These are phyloP conservation scores for Takifugu bimaculatus DNA, from an alignment of 2,113 vertebrate genomes.

Conservation along the genomic window DNA sequence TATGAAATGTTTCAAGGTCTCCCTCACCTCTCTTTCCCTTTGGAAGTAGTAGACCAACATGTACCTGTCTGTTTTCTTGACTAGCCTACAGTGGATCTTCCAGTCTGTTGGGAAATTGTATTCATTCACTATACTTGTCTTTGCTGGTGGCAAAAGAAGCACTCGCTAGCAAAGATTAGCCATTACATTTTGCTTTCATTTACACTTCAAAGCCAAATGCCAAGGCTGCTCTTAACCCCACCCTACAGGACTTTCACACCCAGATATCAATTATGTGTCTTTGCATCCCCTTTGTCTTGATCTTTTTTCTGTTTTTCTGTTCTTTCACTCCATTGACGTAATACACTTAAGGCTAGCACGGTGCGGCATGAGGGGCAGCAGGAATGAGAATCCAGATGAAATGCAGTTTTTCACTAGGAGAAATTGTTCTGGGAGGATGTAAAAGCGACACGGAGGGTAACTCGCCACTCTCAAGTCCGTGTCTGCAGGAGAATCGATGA, in stretches of 20 bases:
- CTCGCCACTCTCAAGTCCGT: too few relatives aligned
- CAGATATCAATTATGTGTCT: constrained; percentile 23
- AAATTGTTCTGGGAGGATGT: background rate
- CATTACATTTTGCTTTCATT: constrained; percentile 48
- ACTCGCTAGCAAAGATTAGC: constrained; percentile 33
- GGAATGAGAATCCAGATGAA: too few relatives aligned
- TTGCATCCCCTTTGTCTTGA: background rate
- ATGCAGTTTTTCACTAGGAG: too few relatives aligned
- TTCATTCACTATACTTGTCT: constrained; percentile 14
- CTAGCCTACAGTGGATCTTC: constrained; percentile 5
- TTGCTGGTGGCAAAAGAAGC: constrained; percentile 35
- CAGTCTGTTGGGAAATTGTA: constrained; percentile 10
- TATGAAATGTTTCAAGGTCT: too few relatives aligned
- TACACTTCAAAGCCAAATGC: constrained; percentile 49
- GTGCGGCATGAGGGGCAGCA: too few relatives aligned
- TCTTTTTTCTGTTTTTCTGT: background rate
- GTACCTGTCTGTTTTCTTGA: background rate
- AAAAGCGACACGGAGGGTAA: too few relatives aligned
- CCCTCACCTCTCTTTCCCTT: too few relatives aligned
- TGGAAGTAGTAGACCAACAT: too few relatives aligned
- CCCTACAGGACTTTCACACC: constrained; percentile 13
- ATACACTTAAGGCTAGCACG: background rate
- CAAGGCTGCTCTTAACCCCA: constrained; percentile 15
- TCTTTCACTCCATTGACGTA: background rate
- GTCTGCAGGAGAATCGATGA: too few relatives aligned